These are phyloP conservation scores for Chrysolina americana DNA, from an alignment of 2,888 invertebrate species.

Conservation along the genomic window DNA sequence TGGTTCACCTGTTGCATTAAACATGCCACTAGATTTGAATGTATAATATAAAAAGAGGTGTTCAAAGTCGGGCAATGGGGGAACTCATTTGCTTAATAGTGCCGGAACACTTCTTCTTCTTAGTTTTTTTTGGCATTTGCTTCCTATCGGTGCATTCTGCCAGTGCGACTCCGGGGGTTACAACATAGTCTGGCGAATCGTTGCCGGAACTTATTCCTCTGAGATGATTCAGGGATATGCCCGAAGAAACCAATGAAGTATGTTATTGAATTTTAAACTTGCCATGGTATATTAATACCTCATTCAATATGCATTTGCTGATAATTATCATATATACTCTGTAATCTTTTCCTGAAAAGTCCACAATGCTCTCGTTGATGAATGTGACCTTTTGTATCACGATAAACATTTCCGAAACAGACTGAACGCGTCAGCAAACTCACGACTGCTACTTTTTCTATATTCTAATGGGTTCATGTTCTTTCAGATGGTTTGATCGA, in stretches of 20 bases:
- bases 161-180: too few species aligned
- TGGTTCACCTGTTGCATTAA: slow-evolving; percentile 38
- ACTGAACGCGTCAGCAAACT: background rate
- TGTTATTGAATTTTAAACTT: too few species aligned
- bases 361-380: slow-evolving; percentile 14
- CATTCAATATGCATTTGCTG: background rate
- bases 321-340: background rate
- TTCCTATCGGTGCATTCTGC: too few species aligned
- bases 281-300: too few species aligned
- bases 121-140: too few species aligned
- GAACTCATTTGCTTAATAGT: slow-evolving; percentile 32
- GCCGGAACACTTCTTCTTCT: background rate
- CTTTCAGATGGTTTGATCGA: slow-evolving; percentile 15
- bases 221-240: too few species aligned
- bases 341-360: slow-evolving; percentile 10
- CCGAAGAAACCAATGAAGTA: too few species aligned
- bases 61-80: slow-evolving; percentile 30
- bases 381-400: slow-evolving; percentile 16
- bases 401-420: background rate
- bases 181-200: too few species aligned
- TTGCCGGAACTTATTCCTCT: too few species aligned
- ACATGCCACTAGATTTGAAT: slow-evolving; percentile 33
- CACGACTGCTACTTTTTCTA: slow-evolving; percentile 16
- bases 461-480: slow-evolving; percentile 15
- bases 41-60: slow-evolving; percentile 39